These are phyloP conservation scores for Corella eumyota DNA, from an alignment of 23 tunicate genomes.

Conservation along the genomic window DNA sequence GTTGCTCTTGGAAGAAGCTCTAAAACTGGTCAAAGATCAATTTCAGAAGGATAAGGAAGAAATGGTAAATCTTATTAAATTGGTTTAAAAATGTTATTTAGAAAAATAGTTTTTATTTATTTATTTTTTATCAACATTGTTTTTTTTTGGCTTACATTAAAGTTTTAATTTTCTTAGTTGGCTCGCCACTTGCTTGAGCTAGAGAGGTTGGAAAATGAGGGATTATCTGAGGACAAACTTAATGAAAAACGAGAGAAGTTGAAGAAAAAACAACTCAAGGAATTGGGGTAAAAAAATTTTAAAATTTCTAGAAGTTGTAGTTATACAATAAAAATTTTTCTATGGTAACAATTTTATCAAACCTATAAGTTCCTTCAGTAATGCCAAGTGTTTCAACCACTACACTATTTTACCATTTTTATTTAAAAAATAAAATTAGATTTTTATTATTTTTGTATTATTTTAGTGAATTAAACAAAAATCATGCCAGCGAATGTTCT, in stretches of 20 bases:
- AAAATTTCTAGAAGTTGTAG: background rate
- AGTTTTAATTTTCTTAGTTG: slow-evolving; percentile 16
- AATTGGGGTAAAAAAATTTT: slow-evolving; percentile 19
- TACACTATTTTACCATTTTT: no score
- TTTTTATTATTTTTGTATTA: no score
- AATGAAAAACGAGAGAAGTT: slow-evolving; percentile 30
- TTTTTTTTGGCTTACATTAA: no score
- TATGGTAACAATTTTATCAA: no score
- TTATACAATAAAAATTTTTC: no score
- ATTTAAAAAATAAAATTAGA: no score
- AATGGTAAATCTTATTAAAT: slow-evolving; percentile 42
- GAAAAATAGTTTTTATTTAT: background rate
- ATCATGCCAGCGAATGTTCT: slow-evolving; percentile 23
- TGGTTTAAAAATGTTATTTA: background rate
- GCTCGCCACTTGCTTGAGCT: slow-evolving; percentile 53
- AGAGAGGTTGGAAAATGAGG: slow-evolving; percentile 27
- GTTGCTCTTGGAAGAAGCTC: slow-evolving; percentile 53
- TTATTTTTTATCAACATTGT: background rate
- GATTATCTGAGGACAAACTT: slow-evolving; percentile 50
- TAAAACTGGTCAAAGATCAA: slow-evolving; percentile 46
- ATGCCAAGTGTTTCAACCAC: no score
- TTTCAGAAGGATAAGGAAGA: slow-evolving; percentile 36
- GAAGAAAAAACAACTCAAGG: slow-evolving; percentile 26
- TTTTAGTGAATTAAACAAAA: slow-evolving; percentile 32
- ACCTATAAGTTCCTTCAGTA: no score